Base-by-base conservation (phyloP, 2,888 invertebrate species). In the Galerucella nymphaeae region DNA sequence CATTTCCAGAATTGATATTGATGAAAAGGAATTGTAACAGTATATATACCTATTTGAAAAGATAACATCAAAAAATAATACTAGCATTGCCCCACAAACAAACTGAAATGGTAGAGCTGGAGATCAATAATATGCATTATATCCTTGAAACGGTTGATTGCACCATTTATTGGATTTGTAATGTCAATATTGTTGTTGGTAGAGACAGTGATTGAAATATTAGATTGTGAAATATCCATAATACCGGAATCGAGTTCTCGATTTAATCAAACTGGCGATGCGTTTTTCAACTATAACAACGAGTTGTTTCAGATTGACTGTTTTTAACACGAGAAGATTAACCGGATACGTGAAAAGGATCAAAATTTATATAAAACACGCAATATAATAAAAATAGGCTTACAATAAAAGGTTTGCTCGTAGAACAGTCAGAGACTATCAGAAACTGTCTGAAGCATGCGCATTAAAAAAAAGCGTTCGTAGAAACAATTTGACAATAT, bases 11-110 rank as follows among this genome's bases (percentile, higher is more conserved):
- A 30, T 2, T 23, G 23, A 23, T 23, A 23, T 23, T 23, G 23
- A 23, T 23, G 3, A 2, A 23, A 23, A 30, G 2, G 5, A 30
- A 4, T n/a, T n/a, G n/a, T n/a, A n/a, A n/a, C n/a, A n/a, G n/a
- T n/a, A 13, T 48, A n/a, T n/a, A n/a, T 48, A n/a, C 13, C 6
- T 50, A 50, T 50, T 6, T 50, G n/a, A 6, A 16, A 45, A n/a
- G n/a, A 50, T 50, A 50, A 50, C n/a, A 50, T n/a, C n/a, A 50
- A 50, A 50, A 50, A 50, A 50, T 50, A 50, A 50, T 50, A 50
- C n/a, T 16, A 50, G 6, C 14, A 48, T 48, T 48, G 50, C 16
- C 14, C 14, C 8, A 50, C 14, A 50, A 50, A n/a, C 50, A 16
- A 16, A 50, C 50, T 50, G 2, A 6, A 50, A 50, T 4, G 42